These are phyloP conservation scores for Drosophila sturtevanti DNA, from an alignment of 1,140 invertebrate species.

Conservation along the genomic window DNA sequence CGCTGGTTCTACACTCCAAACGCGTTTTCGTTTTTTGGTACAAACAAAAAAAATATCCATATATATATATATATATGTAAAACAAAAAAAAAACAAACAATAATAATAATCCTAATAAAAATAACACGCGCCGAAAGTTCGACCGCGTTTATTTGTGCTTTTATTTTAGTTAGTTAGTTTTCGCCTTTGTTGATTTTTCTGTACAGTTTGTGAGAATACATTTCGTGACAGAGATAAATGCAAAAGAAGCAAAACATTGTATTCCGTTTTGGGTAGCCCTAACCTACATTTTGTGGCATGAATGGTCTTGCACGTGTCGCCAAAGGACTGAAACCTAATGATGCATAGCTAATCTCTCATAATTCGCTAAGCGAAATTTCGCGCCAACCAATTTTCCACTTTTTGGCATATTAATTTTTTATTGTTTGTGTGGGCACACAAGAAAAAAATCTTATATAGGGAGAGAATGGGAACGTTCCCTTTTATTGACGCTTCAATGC, in stretches of 20 bases:
- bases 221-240: slow-evolving; percentile 44
- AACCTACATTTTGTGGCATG: slow-evolving; percentile 40
- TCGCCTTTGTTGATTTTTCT: slow-evolving; percentile 17
- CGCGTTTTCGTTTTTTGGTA: slow-evolving; percentile 46
- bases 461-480: background rate
- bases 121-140: slow-evolving; percentile 33
- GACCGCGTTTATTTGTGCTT: slow-evolving; percentile 41
- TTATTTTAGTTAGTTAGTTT: slow-evolving; percentile 11
- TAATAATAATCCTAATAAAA: slow-evolving; percentile 39
- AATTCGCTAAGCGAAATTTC: slow-evolving; percentile 53
- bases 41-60: slow-evolving; percentile 38
- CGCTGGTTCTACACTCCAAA: slow-evolving; percentile 53
- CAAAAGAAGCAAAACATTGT: slow-evolving; percentile 18
- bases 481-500: slow-evolving; percentile 42
- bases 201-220: slow-evolving; percentile 27
- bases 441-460: background rate
- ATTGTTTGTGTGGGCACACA: slow-evolving; percentile 21
- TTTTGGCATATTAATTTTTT: slow-evolving; percentile 59
- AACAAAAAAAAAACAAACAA: slow-evolving; percentile 21
- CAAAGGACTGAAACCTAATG: slow-evolving; percentile 48
- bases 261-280: slow-evolving; percentile 29
- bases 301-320: slow-evolving; percentile 43
- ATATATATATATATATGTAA: slow-evolving; percentile 29
- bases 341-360: slow-evolving; percentile 52
- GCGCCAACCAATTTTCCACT: slow-evolving; percentile 56